phyloP scores from a whole-genome alignment of 2,888 invertebrate species.

The Spialia ferax region DNA sequence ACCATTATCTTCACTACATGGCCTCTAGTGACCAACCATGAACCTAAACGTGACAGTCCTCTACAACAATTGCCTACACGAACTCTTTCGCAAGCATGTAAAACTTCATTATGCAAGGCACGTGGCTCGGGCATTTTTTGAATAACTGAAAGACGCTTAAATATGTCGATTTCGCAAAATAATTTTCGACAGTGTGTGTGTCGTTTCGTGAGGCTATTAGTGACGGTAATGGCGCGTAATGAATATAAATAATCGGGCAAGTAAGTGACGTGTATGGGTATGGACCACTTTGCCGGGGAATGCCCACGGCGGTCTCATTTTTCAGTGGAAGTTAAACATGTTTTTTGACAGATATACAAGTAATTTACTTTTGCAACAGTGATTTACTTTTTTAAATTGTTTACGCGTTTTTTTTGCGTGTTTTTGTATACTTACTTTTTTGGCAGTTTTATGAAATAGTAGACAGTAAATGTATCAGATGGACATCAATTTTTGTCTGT shows the following conservation, averaged over 20 bases:
- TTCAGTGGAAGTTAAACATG: conserved; percentile 1
- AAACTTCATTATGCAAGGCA: conserved; percentile 46
- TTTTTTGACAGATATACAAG: neutral
- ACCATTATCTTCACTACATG: no score
- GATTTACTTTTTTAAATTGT: neutral
- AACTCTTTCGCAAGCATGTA: conserved; percentile 37
- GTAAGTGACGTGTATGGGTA: conserved; percentile 58
- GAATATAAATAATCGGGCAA: conserved; percentile 75
- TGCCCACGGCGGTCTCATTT: conserved; percentile 3
- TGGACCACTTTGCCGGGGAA: conserved; percentile 14
- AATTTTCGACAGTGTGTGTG: conserved; percentile 71
- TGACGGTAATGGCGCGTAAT: conserved; percentile 77
- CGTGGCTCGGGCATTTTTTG: conserved; percentile 67
- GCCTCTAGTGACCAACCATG: no score
- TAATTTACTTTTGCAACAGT: neutral
- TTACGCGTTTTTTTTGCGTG: no score
- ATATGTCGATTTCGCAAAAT: conserved; percentile 64
- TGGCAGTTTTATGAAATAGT: no score
- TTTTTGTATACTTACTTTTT: no score
- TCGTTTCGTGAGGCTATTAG: conserved; percentile 73
- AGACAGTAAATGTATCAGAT: no score
- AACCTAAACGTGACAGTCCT: conserved; percentile 1
- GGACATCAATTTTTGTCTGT: no score
- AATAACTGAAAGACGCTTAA: conserved; percentile 62
- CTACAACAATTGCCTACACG: neutral